Conservation (phyloP, 2,797 vertebrate genomes). For the Lepidocolaptes lacrymiger region DNA sequence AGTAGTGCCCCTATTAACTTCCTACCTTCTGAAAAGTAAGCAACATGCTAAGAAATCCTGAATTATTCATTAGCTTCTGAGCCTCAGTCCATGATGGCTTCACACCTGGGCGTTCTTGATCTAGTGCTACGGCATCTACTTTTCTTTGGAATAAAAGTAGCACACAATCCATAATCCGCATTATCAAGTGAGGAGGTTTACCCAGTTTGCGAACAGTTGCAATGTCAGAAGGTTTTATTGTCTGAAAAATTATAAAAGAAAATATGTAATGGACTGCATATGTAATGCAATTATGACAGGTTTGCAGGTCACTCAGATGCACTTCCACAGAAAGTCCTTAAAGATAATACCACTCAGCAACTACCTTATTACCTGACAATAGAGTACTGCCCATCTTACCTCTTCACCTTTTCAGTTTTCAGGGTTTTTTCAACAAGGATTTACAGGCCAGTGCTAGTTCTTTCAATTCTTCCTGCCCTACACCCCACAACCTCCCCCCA, state of each 20-base stretch:
- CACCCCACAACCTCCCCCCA: neutral
- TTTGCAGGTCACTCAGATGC: neutral
- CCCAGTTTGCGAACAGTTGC: slow-evolving; percentile 88
- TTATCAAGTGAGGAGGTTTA: slow-evolving; percentile 88
- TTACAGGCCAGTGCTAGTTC: neutral
- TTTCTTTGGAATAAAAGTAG: slow-evolving; percentile 86
- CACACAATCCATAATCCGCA: slow-evolving; percentile 89
- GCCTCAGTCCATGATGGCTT: slow-evolving; percentile 86
- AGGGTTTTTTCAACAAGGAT: neutral
- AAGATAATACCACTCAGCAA: neutral
- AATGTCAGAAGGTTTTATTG: slow-evolving; percentile 87
- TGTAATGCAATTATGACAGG: neutral
- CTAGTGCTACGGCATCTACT: slow-evolving; percentile 78
- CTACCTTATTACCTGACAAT: neutral
- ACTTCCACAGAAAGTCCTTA: neutral
- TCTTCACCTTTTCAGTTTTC: neutral
- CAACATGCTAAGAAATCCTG: slow-evolving; percentile 82
- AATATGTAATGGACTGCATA: neutral
- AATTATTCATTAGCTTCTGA: slow-evolving; percentile 87
- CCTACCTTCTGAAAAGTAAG: slow-evolving; percentile 85
- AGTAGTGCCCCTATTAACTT: neutral
- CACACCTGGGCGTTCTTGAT: slow-evolving; percentile 77
- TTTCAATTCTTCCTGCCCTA: neutral
- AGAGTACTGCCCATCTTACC: neutral
- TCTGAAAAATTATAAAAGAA: slow-evolving; percentile 70